phyloP scores from a whole-genome alignment of 1,140 invertebrate species.

The Drosophila orosa region DNA sequence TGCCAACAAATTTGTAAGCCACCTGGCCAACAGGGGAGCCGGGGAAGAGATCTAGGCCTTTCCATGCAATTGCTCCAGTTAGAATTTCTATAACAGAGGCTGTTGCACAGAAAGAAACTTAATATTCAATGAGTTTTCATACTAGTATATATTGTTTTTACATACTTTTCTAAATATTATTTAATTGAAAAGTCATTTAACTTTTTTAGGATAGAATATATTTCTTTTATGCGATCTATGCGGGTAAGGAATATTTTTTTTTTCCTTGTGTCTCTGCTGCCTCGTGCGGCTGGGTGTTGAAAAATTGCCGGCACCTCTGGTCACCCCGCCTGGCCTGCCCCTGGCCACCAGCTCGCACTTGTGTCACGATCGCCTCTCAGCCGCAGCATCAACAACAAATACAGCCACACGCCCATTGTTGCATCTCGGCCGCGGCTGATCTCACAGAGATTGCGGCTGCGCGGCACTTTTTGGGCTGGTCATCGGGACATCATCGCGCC shows the following conservation, averaged over 20 bases:
- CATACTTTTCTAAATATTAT: not conserved
- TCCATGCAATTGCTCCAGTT: constrained; percentile 63
- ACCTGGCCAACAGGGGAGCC: constrained; percentile 14
- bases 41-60: not conserved
- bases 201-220: not conserved
- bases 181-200: not conserved
- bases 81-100: constrained; percentile 61
- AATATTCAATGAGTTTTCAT: not conserved
- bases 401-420: constrained; percentile 67
- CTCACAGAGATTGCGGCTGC: constrained; percentile 72
- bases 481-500: constrained; percentile 60
- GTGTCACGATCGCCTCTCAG: constrained; percentile 68
- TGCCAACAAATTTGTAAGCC: constrained; percentile 68
- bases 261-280: constrained; percentile 18
- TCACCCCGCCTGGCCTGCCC: constrained; percentile 14
- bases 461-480: constrained; percentile 74
- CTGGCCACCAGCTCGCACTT: constrained; percentile 60
- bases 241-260: not conserved
- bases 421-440: constrained; percentile 72
- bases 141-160: no score
- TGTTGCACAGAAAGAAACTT: constrained; percentile 1
- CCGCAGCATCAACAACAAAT: constrained; percentile 15
- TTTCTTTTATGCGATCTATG: not conserved
- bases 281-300: constrained; percentile 74
- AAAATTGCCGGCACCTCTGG: constrained; percentile 72